phyloP scores from a whole-genome alignment of 2,797 vertebrate genomes.

The Neomorphus geoffroyi region DNA sequence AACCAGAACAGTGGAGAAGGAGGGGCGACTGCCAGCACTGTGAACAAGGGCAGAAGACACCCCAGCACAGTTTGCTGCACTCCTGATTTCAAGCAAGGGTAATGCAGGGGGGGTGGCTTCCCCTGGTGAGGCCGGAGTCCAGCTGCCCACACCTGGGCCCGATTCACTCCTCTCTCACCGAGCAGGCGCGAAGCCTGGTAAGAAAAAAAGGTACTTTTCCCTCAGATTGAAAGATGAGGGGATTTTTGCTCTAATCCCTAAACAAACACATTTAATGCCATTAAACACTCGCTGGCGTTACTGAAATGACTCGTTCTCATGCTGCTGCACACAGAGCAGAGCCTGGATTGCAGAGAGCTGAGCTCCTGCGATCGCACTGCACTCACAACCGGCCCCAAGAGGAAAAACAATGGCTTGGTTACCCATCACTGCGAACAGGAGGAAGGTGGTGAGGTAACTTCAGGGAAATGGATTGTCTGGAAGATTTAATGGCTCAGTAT shows the following conservation, averaged over 20 bases:
- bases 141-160: background rate
- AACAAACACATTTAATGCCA: conserved; percentile 49
- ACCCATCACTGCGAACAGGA: background rate
- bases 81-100: background rate
- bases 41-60: background rate
- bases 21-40: background rate
- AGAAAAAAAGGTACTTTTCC: background rate
- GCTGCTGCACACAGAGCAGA: conserved; percentile 6
- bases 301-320: background rate
- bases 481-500: background rate
- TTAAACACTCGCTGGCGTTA: conserved; percentile 16
- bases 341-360: background rate
- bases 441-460: background rate
- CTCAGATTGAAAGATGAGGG: background rate
- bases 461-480: background rate
- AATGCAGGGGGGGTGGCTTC: background rate
- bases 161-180: background rate
- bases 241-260: conserved; percentile 44
- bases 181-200: background rate
- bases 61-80: background rate
- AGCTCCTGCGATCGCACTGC: background rate
- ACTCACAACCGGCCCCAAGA: background rate
- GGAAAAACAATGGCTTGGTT: background rate
- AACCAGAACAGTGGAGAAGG: background rate
- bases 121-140: background rate